phyloP scores from a whole-genome alignment of 2,888 invertebrate species.

The Drosophila acutilabella region DNA sequence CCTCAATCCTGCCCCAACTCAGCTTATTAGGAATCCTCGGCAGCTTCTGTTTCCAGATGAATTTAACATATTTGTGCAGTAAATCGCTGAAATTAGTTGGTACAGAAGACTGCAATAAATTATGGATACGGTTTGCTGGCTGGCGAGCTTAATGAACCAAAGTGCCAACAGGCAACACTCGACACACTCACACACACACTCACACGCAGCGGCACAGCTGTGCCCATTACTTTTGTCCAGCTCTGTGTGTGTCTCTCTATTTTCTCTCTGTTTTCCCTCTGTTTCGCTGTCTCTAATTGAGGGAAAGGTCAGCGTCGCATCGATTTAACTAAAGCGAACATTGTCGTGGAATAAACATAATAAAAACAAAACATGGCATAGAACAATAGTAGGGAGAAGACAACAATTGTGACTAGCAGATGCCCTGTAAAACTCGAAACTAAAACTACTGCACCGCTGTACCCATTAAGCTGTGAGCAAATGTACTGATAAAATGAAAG shows the following conservation, averaged over 20 bases:
- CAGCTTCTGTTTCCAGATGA: constrained; percentile 10
- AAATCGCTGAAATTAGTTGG: constrained; percentile 69
- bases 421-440: constrained; percentile 20
- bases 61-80: constrained; percentile 66
- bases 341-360: constrained; percentile 38
- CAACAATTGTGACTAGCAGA: background rate
- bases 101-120: constrained; percentile 58
- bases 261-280: background rate
- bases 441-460: too few relatives aligned
- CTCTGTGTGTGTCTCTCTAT: constrained; percentile 45
- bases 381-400: background rate
- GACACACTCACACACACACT: constrained; percentile 8
- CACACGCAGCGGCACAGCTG: constrained; percentile 19
- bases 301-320: constrained; percentile 75
- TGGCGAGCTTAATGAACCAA: constrained; percentile 57
- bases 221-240: constrained; percentile 50
- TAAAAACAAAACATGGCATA: constrained; percentile 27
- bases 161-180: constrained; percentile 42
- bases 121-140: constrained; percentile 41
- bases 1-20: background rate
- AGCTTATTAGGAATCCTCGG: constrained; percentile 1
- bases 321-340: constrained; percentile 63
- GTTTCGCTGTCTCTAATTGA: constrained; percentile 61
- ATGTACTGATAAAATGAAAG: too few relatives aligned
- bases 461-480: too few relatives aligned